phyloP scores from a whole-genome alignment of 2,113 vertebrate species.

The Uropsilus gracilis region DNA sequence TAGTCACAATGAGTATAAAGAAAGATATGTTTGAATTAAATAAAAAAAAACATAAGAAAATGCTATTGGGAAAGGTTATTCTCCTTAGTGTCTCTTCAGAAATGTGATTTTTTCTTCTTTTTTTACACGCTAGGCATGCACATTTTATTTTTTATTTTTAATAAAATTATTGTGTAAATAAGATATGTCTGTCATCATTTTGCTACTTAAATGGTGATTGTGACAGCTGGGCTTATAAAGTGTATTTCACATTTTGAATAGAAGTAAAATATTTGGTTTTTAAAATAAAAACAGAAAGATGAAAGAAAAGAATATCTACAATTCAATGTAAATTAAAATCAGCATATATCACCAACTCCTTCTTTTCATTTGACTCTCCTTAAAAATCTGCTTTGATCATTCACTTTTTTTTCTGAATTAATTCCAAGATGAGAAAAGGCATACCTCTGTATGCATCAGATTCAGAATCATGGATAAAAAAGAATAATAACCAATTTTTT shows the following conservation, averaged over 20 bases:
- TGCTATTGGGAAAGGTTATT: neutral
- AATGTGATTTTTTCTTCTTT: neutral
- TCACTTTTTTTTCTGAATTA: neutral
- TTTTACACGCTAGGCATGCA: neutral
- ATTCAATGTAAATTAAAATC: neutral
- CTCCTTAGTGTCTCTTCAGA: neutral
- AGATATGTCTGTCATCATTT: neutral
- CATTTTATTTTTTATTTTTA: constrained; percentile 17
- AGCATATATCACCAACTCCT: neutral
- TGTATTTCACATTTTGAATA: neutral
- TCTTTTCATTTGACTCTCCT: constrained; percentile 9
- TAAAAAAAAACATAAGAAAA: neutral
- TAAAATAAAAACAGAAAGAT: constrained; percentile 9
- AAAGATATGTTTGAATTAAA: constrained; percentile 20
- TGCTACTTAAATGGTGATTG: neutral
- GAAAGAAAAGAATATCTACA: neutral
- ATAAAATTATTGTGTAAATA: neutral
- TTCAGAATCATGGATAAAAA: neutral
- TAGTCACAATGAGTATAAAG: neutral
- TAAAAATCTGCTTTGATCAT: neutral
- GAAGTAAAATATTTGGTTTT: neutral
- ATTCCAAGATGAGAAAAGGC: neutral
- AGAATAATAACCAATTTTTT: neutral
- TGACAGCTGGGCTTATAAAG: neutral
- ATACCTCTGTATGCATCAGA: neutral